Evolutionary conservation across 2,113 vertebrate genomes (phyloP), one percentile per base, ranked within the genome.

Genomic region (Hippocampus abdominalis): DNA sequence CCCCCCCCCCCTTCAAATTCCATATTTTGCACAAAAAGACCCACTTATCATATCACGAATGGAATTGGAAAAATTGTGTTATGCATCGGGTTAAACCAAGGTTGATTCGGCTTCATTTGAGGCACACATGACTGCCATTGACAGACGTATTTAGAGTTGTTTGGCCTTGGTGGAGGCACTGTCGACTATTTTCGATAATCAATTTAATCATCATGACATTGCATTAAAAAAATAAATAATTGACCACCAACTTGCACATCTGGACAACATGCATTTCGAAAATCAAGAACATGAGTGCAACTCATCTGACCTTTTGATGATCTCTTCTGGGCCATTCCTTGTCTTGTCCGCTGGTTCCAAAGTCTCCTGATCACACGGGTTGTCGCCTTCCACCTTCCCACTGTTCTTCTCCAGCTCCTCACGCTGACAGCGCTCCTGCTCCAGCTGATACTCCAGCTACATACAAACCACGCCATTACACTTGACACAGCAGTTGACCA

Each of bases 371-470:
- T 80, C 80, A 39, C 84, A 86, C 77, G 79, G 83, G 78, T 81
- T 82, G 78, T 92, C 91, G 4, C 85, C 87, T 20, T 93, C 92
- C 85, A 91, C 73, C 75, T 76, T 91, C 77, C 78, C 87, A 70
- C 80, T 78, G 84, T 76, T 88, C 72, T 87, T 91, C 80, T 93
- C 91, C 76, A 90, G 73, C 68, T 92, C 89, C 0, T 56, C 72
- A 8, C 87, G 74, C 70, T 90, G 89, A 54, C 70, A 82, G 11
- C 77, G 82, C 83, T 91, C 91, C 84, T 90, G 86, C 54, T 92
- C 91, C 71, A 93, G 82, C 62, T 77, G 85, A 73, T 83, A 84
- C 82, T 92, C 89, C 80, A 93, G 66, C 93, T 93, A 63, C n/a
- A 62, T 10, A n/a, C 0, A 39, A 51, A 29, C 2, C 25, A 25